Percentiles rank a stretch among this genome's conserved stretches.
These are phyloP conservation scores for Empis livida DNA, from an alignment of 2,888 invertebrate genomes.

Conservation along the genomic window DNA sequence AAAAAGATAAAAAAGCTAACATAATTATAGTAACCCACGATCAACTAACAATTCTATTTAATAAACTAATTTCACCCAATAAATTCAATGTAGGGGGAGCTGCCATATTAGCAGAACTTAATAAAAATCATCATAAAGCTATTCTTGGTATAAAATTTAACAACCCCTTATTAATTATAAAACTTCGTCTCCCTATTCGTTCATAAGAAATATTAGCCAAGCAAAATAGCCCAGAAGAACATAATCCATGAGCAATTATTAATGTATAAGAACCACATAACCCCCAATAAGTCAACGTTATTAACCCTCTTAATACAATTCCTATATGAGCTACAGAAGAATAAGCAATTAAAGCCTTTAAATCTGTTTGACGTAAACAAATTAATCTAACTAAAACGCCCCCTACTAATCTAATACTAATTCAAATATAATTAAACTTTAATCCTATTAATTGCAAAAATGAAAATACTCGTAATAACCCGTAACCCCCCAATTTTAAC, in stretches of 20 bases:
- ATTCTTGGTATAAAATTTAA: constrained; percentile 45
- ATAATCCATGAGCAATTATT: constrained; percentile 53
- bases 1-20: constrained; percentile 47
- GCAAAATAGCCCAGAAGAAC: constrained; percentile 53
- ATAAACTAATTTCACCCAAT: constrained; percentile 50
- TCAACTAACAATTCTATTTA: constrained; percentile 45
- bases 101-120: constrained; percentile 49
- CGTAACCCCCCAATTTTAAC: constrained; percentile 61
- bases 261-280: constrained; percentile 41
- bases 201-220: constrained; percentile 52
- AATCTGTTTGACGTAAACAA: constrained; percentile 54
- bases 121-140: constrained; percentile 51
- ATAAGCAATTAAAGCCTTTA: constrained; percentile 61
- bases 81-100: constrained; percentile 56
- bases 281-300: constrained; percentile 43
- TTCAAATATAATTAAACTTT: constrained; percentile 41
- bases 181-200: constrained; percentile 44
- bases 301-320: constrained; percentile 44
- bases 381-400: constrained; percentile 48
- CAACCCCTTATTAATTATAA: constrained; percentile 50
- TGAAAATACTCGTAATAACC: constrained; percentile 44
- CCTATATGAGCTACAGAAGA: constrained; percentile 56
- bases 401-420: constrained; percentile 43
- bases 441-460: constrained; percentile 38
- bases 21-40: constrained; percentile 39